Evolutionary conservation across 1,140 invertebrate species (phyloP).

Genomic region (Leptinotarsa lineolata): DNA sequence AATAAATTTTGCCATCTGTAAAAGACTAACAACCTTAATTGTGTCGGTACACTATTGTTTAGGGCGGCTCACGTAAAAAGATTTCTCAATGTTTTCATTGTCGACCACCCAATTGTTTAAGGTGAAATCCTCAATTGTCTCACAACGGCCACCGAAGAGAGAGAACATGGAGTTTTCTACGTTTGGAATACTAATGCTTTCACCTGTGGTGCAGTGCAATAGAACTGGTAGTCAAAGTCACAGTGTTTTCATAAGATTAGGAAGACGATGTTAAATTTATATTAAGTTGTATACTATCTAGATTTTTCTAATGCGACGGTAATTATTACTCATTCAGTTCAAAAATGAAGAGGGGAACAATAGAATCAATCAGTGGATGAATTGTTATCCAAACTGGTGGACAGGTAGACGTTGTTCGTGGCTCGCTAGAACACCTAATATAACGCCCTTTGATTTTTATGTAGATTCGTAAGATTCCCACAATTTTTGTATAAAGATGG

Average conservation of each 20-base stretch:
- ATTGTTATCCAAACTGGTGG: too few species aligned
- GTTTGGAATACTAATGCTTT: background rate
- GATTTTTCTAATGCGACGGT: too few species aligned
- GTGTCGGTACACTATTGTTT: conserved; percentile 13
- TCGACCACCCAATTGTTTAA: conserved; percentile 20
- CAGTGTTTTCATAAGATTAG: background rate
- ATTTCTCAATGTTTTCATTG: conserved; percentile 11
- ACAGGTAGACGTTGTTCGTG: too few species aligned
- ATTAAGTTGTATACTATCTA: too few species aligned
- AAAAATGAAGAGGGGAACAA: too few species aligned
- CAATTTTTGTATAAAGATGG: too few species aligned
- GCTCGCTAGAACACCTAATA: too few species aligned
- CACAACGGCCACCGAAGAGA: conserved; percentile 6
- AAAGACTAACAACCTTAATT: background rate
- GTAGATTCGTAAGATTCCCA: too few species aligned
- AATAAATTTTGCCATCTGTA: background rate
- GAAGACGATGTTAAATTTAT: too few species aligned
- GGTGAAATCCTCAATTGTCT: background rate
- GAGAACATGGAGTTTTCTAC: background rate
- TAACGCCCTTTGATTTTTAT: too few species aligned
- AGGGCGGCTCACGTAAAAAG: background rate
- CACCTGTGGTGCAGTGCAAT: background rate
- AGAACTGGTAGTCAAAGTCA: background rate
- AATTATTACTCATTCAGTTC: too few species aligned
- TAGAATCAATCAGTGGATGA: too few species aligned